Base-by-base conservation (phyloP, 2,888 invertebrate species). In the Tromatobia lineatoria region DNA sequence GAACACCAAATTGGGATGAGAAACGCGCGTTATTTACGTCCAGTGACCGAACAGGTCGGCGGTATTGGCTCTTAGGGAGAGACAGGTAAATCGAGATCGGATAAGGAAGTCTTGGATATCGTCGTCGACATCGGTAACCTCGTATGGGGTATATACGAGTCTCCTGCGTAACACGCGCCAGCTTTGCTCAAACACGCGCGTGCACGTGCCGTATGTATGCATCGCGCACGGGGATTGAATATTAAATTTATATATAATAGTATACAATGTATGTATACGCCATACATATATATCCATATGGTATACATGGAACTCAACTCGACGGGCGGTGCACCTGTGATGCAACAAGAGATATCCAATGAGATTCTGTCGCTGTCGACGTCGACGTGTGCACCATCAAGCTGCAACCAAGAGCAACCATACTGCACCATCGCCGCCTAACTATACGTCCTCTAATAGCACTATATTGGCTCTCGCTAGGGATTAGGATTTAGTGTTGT, bases 221-320 rank as follows among this genome's bases (percentile, higher is more conserved):
- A 66, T 38, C 42, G 57, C 45, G 54, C 67, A 67, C 67, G 76
- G 57, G 42, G 13, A 67, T 77, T 77, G 76, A 77, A 77, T 77
- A 45, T 67, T 25, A 67, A 67, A 67, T 76, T 67, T 34, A 23
- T 29, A 45, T 54, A 54, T 54, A 45, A 10, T n/a, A 34, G 20
- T 10, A 34, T n/a, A 61, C n/a, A 1, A 25, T 25, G 13, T 57
- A 23, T 57, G 20, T 57, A 25, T 25, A 25, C 2, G 10, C 3
- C 25, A 29, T 59, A 29, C 29, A 29, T 29, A 29, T 29, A 29
- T 29, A n/a, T n/a, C n/a, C 29, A 29, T 29, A 4, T 2, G 4
- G 29, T 61, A 47, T 45, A 38, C 20, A 25, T 45, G 57, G 25
- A 45, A 54, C n/a, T 54, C 25, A 54, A 52, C 38, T 20, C 18